Evolutionary conservation across 1,140 invertebrate species (phyloP), one percentile per base, ranked within the genome.

Genomic region (Anoplophora glabripennis): DNA sequence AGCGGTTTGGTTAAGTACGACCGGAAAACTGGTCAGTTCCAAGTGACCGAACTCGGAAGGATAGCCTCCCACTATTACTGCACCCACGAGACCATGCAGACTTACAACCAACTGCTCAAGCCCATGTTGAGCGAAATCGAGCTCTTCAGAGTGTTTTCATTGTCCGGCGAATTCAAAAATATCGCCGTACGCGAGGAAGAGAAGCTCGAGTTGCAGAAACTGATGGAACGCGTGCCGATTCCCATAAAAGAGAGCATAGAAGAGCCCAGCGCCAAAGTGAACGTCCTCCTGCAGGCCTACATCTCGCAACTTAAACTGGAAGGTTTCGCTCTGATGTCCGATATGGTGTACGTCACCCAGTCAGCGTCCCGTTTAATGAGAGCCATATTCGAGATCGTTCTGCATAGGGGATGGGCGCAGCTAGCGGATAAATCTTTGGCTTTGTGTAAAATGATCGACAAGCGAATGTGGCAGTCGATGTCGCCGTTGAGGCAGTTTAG

Each of bases 391-490:
- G 98, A 99, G 80, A 99, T 99, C 66, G 93, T 89, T 0, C 68
- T 89, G 7, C 82, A 84, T 38, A 77, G 91, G 68, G 96, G 96
- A 14, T 99, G 98, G 98, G 98, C 97, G 0, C 94, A 98, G 70
- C 74, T 99, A 28, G 93, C 96, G 14, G 95, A 99, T 74, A 99
- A 99, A 77, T 89, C 94, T 9, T 76, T 99, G 0, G 87, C 93
- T 1, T 81, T 99, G 1, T 98, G 95, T 75, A 99, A 99, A 79
- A 99, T 99, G 97, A 94, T 99, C 48, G 96, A 99, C 75, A 84
- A 93, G 12, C 83, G 97, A 17, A 98, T 98, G 95, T 99, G 98
- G 98, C 96, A 99, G 76, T 98, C 94, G 0, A 98, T 99, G 94
- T 98, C 94, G 37, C 98, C 98, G 3, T 77, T 99, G 0, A 80